Conservation (phyloP, 2,888 invertebrate genomes). For the Trachelus troglodyta region DNA sequence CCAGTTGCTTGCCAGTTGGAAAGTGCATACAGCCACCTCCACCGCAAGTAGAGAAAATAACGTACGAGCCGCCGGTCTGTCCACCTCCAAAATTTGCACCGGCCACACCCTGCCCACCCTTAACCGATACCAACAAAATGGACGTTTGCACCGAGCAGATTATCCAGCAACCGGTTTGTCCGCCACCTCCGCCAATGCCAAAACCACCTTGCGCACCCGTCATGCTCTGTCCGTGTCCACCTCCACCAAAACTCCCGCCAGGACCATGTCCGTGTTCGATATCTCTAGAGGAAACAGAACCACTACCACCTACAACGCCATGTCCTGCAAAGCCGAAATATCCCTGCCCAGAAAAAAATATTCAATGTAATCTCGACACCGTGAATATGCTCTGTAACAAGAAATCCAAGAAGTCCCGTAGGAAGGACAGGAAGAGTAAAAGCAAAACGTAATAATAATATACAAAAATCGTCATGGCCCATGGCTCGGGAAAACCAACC, state of each 20-base stretch:
- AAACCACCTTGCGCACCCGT: slow-evolving; percentile 48
- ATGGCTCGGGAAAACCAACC: too few species aligned
- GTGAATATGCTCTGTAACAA: too few species aligned
- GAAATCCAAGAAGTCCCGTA: slow-evolving; percentile 12
- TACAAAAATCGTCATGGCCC: too few species aligned
- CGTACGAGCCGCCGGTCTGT: slow-evolving; percentile 36
- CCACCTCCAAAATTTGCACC: slow-evolving; percentile 34
- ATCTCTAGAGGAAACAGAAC: not conserved
- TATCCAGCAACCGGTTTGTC: not conserved
- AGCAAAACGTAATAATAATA: not conserved
- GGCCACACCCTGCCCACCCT: slow-evolving; percentile 27
- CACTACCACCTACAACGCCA: slow-evolving; percentile 17
- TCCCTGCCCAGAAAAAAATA: slow-evolving; percentile 29
- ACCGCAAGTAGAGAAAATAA: slow-evolving; percentile 36
- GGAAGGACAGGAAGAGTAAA: not conserved
- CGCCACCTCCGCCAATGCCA: slow-evolving; percentile 40
- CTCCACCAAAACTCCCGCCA: slow-evolving; percentile 52
- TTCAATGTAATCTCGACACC: too few species aligned
- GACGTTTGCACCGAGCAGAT: not conserved
- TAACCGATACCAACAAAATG: not conserved
- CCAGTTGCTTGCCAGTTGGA: slow-evolving; percentile 17
- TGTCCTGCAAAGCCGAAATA: slow-evolving; percentile 36
- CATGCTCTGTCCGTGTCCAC: slow-evolving; percentile 48
- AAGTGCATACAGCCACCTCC: slow-evolving; percentile 22
- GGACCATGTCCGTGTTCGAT: slow-evolving; percentile 46